A percentile compares a stretch with the other conserved stretches of the same genome.
These are phyloP conservation scores for Clavelina lepadiformis DNA, from an alignment of 23 tunicate genomes.

Conservation along the genomic window DNA sequence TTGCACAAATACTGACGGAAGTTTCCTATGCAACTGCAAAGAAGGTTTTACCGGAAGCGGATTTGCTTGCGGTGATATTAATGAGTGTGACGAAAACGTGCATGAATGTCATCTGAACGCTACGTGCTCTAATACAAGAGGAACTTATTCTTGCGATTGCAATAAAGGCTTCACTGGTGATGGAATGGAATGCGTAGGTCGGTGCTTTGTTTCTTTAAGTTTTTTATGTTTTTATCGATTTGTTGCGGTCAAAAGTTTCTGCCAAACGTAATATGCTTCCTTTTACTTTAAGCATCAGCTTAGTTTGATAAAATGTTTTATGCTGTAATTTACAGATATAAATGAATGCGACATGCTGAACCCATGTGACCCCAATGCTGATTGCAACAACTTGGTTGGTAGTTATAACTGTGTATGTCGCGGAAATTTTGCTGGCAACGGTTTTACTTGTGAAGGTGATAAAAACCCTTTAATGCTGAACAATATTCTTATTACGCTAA, in stretches of 20 bases:
- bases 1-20: constrained; percentile 23
- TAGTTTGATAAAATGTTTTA: too few relatives aligned
- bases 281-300: too few relatives aligned
- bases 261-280: too few relatives aligned
- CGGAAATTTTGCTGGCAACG: constrained; percentile 3
- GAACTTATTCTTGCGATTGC: constrained; percentile 13
- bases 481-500: too few relatives aligned
- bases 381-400: constrained; percentile 13
- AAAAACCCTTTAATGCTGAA: too few relatives aligned
- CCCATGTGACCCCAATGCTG: constrained; percentile 8
- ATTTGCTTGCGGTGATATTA: neutral
- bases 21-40: constrained; percentile 18
- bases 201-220: too few relatives aligned
- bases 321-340: too few relatives aligned
- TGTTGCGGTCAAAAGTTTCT: too few relatives aligned
- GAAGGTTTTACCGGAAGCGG: constrained; percentile 22
- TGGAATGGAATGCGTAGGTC: constrained; percentile 7
- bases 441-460: constrained; percentile 7
- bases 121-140: constrained; percentile 4
- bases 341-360: constrained; percentile 7
- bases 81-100: neutral
- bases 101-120: constrained; percentile 9
- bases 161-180: constrained; percentile 7
- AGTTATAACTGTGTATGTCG: constrained; percentile 3
- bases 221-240: too few relatives aligned